Percentiles rank a stretch among this genome's conserved stretches.
Evolutionary conservation across 2,888 invertebrate genomes (phyloP).

Genomic region (Limnephilus rhombicus): DNA sequence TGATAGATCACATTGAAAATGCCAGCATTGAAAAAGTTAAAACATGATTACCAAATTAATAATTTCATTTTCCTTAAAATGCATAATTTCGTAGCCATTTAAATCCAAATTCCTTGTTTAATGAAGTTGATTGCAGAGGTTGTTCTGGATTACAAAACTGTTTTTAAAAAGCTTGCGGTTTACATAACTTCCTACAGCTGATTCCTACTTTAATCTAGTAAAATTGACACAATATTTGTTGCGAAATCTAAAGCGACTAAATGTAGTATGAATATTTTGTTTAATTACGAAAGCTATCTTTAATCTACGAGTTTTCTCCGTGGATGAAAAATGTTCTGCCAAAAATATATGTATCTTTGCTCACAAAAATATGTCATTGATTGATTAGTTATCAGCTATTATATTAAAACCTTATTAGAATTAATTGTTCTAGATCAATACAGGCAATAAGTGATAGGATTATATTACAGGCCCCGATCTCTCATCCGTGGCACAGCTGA

Average conservation of each 20-base stretch:
- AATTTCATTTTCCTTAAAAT: background rate
- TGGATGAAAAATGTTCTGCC: conserved; percentile 54
- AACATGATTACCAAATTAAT: background rate
- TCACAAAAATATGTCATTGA: conserved; percentile 47
- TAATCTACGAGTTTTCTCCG: conserved; percentile 28
- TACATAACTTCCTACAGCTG: background rate
- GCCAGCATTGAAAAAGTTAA: too few species aligned
- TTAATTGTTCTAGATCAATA: conserved; percentile 26
- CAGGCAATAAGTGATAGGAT: conserved; percentile 41
- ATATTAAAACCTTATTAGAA: conserved; percentile 18
- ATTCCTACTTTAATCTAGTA: conserved; percentile 8
- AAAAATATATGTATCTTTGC: conserved; percentile 54
- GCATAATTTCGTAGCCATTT: background rate
- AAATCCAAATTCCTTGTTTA: background rate
- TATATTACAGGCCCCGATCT: background rate
- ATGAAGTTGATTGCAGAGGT: background rate
- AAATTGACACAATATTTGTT: conserved; percentile 39
- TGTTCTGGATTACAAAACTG: background rate
- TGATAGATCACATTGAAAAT: too few species aligned
- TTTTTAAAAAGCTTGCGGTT: conserved; percentile 3
- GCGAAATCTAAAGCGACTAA: conserved; percentile 44
- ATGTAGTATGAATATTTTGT: background rate
- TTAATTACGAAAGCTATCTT: conserved; percentile 43
- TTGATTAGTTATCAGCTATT: conserved; percentile 38
- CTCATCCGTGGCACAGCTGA: background rate